Conservation (phyloP, 2,888 invertebrate genomes). For the Diadromus collaris region DNA sequence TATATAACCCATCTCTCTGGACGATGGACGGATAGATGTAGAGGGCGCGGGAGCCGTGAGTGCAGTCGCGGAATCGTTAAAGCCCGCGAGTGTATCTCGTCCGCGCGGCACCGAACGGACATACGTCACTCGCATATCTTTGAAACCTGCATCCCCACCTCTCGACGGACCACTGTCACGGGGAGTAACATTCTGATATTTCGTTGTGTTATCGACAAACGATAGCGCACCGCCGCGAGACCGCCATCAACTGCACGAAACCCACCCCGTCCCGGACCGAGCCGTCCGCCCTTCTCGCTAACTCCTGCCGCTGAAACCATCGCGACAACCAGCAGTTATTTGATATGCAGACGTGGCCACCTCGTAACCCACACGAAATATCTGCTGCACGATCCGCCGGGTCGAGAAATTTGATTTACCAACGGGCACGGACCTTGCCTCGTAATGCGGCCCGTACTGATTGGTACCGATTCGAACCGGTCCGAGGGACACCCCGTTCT, state of each 20-base stretch:
- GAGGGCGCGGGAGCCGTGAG: constrained; percentile 3
- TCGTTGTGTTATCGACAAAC: constrained; percentile 49
- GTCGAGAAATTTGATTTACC: constrained; percentile 51
- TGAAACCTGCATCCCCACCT: constrained; percentile 25
- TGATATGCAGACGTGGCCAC: constrained; percentile 32
- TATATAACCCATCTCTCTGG: constrained; percentile 23
- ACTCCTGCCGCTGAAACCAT: constrained; percentile 33
- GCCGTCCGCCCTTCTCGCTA: constrained; percentile 3
- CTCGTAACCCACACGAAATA: constrained; percentile 49
- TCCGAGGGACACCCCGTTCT: not conserved
- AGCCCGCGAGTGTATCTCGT: constrained; percentile 9
- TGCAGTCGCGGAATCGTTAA: not conserved
- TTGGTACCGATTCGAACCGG: not conserved
- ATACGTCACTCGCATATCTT: constrained; percentile 64
- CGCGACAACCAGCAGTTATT: constrained; percentile 39
- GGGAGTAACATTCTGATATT: constrained; percentile 60
- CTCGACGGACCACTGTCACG: constrained; percentile 55
- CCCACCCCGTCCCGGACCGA: not conserved
- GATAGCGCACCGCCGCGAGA: constrained; percentile 55
- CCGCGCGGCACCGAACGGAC: constrained; percentile 39
- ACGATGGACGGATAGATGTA: too few relatives aligned
- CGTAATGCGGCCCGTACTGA: constrained; percentile 20
- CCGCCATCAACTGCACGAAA: constrained; percentile 44
- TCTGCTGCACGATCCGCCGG: constrained; percentile 35
- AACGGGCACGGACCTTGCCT: constrained; percentile 24